Base-by-base conservation (phyloP, 2,888 invertebrate genomes). In the Ornithoptera priamus region DNA sequence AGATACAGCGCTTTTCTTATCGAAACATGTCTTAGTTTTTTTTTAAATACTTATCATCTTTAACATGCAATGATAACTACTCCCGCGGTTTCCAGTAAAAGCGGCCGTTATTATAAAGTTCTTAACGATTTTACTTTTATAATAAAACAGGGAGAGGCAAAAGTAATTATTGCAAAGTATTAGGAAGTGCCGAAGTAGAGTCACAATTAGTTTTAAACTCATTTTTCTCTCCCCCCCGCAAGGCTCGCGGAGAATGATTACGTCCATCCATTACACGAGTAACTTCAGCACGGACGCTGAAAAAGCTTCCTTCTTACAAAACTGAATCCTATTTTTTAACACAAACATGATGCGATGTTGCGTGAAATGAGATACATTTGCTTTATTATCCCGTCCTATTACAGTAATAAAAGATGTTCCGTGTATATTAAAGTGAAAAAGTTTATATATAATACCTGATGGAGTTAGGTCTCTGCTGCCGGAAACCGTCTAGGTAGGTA, bases 141-240 rank as follows among this genome's bases (percentile, higher is more conserved):
- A 12, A 46, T 46, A 46, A 12, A 46, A 46, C 46, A 46, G 46
- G 15, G 42, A 3, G 12, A 15, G 46, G 46, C 46, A 56, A 56
- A 56, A 56, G 18, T 56, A 56, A 56, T 20, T 20, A 56, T 20
- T 56, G 56, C 56, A n/a, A 20, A 56, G 20, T 56, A 56, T 56
- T 20, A 56, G n/a, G 56, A 56, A 56, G 56, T 56, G 56, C 20
- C 56, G 56, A 56, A 56, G 56, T 20, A 15, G n/a, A 56, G 18
- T 56, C 20, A n/a, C 56, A 56, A 56, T 56, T 56, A 56, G 56
- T 56, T 56, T 56, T 20, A 56, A 56, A 56, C 56, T 56, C 56
- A 56, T 56, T 56, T 56, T 56, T 56, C 56, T 56, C 8, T 17
- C 17, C 56, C 46, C 46, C 46, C 46, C 46, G 46, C 46, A 46